Conservation (phyloP, 2,797 vertebrate genomes). For the Steatocranus sp. region DNA sequence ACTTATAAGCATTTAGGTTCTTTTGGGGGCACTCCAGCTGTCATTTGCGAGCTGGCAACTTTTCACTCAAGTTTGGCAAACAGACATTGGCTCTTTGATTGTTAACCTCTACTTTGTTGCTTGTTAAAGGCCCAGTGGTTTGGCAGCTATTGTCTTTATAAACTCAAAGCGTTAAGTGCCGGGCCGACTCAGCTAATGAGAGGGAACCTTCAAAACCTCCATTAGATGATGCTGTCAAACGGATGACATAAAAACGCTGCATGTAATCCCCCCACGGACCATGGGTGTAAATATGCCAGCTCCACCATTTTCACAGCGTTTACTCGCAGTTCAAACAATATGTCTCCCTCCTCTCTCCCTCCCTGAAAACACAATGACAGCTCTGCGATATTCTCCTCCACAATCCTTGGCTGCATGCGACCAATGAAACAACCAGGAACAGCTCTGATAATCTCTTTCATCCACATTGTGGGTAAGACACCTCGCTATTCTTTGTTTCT, state of each 20-base stretch:
- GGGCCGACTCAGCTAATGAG: constrained; percentile 64
- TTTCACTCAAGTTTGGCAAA: constrained; percentile 41
- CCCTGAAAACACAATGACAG: constrained; percentile 66
- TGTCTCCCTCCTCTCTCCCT: constrained; percentile 23
- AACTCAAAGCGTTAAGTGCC: constrained; percentile 68
- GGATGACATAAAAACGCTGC: constrained; percentile 66
- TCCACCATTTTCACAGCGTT: constrained; percentile 70
- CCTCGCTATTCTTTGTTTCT: constrained; percentile 55
- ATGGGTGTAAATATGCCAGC: constrained; percentile 75
- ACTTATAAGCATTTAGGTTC: constrained; percentile 13
- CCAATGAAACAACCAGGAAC: constrained; percentile 66
- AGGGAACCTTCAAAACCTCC: constrained; percentile 58
- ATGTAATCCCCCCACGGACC: constrained; percentile 62
- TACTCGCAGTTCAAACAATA: constrained; percentile 74
- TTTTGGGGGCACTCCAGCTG: constrained; percentile 6
- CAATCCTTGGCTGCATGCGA: constrained; percentile 50
- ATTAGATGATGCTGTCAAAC: constrained; percentile 70
- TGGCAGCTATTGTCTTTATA: constrained; percentile 64
- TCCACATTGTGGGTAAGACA: constrained; percentile 61
- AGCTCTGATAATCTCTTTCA: constrained; percentile 68
- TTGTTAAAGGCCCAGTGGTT: constrained; percentile 58
- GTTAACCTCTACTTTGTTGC: constrained; percentile 54
- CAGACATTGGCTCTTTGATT: constrained; percentile 48
- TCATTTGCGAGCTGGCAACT: constrained; percentile 21
- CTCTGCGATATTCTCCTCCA: constrained; percentile 59